phyloP scores from a whole-genome alignment of 2,113 vertebrate species.

The Carettochelys insculpta region DNA sequence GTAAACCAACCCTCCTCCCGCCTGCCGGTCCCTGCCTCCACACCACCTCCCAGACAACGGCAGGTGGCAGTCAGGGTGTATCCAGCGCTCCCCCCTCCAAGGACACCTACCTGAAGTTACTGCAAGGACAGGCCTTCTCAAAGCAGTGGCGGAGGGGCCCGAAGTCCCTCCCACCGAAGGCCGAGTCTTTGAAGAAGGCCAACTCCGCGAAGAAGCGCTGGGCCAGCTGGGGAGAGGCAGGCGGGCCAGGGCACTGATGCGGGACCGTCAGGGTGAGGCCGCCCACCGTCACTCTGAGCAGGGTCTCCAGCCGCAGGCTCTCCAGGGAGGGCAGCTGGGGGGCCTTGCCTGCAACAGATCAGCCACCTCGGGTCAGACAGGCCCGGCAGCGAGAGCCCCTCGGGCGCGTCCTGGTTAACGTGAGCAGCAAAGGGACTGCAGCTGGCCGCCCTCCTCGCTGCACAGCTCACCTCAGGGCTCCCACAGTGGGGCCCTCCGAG shows the following conservation, averaged over 20 bases:
- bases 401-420: neutral
- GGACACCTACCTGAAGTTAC: slow-evolving; percentile 83
- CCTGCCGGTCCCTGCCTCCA: neutral
- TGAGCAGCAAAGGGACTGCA: neutral
- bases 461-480: neutral
- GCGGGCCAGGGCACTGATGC: slow-evolving; percentile 66
- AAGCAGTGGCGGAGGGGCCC: slow-evolving; percentile 80
- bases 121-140: slow-evolving; percentile 85
- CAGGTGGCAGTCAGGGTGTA: neutral
- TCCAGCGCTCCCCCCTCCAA: neutral
- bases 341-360: slow-evolving; percentile 73
- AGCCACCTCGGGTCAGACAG: neutral
- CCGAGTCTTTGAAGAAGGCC: slow-evolving; percentile 82
- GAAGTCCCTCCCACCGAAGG: slow-evolving; percentile 88
- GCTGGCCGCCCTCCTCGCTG: neutral
- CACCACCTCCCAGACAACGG: neutral
- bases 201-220: slow-evolving; percentile 84
- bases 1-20: too few relatives aligned
- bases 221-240: slow-evolving; percentile 68
- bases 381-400: neutral
- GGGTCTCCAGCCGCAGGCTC: slow-evolving; percentile 82
- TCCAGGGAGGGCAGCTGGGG: slow-evolving; percentile 73
- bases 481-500: neutral
- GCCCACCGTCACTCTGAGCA: slow-evolving; percentile 85
- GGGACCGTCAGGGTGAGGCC: slow-evolving; percentile 87